phyloP scores from a whole-genome alignment of 64 coral and sea anemone genomes.

The Acropora tenuis region DNA sequence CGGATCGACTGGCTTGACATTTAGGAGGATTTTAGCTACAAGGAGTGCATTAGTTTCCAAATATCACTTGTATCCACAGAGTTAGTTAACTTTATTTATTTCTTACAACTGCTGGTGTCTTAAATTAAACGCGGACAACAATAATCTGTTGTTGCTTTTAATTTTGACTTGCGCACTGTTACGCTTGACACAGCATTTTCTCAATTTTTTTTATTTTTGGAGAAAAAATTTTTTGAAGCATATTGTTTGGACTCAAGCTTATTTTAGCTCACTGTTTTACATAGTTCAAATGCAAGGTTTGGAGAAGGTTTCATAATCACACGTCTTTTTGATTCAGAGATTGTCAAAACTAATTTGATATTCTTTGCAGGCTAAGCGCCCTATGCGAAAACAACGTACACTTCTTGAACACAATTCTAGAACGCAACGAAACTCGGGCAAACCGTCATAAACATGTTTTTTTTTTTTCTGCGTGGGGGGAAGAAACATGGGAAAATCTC shows the following conservation, averaged over 20 bases:
- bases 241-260: conserved; percentile 8
- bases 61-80: conserved; percentile 13
- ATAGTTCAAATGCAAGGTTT: not conserved
- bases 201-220: conserved; percentile 8
- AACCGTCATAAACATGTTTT: too few species aligned
- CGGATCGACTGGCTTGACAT: conserved; percentile 22
- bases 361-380: too few species aligned
- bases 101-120: not conserved
- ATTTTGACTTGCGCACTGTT: too few species aligned
- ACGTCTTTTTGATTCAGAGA: conserved; percentile 5
- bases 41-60: conserved; percentile 34
- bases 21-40: conserved; percentile 27
- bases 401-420: too few species aligned
- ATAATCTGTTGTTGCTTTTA: too few species aligned
- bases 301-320: not conserved
- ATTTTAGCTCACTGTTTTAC: conserved; percentile 26
- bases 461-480: not conserved
- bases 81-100: not conserved
- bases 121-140: not conserved
- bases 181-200: too few species aligned
- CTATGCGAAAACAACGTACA: too few species aligned
- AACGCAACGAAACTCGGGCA: too few species aligned
- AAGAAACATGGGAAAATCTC: not conserved
- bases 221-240: not conserved
- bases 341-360: not conserved